Percentiles rank a stretch among this genome's conserved stretches.
These are phyloP conservation scores for Vesta saturnalis DNA, from an alignment of 2,888 invertebrate genomes.

Conservation along the genomic window DNA sequence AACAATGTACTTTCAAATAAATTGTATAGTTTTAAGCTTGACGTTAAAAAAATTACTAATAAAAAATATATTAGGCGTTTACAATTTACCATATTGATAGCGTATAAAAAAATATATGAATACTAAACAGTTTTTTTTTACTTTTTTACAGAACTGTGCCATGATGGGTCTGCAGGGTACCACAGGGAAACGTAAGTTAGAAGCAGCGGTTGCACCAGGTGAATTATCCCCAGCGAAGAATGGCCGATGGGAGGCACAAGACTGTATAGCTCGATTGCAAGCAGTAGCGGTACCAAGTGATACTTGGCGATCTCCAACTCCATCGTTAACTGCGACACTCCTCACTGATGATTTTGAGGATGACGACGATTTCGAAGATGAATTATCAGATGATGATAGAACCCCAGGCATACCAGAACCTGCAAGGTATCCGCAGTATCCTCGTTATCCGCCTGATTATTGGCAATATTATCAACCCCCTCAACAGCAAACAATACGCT, in stretches of 20 bases:
- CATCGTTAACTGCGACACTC: constrained; percentile 58
- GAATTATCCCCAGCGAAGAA: constrained; percentile 66
- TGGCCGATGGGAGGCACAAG: constrained; percentile 67
- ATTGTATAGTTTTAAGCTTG: no score
- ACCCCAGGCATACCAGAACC: constrained; percentile 65
- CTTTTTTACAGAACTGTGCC: constrained; percentile 68
- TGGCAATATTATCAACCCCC: constrained; percentile 67
- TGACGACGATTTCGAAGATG: constrained; percentile 71
- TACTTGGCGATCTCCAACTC: constrained; percentile 65
- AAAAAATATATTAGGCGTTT: no score
- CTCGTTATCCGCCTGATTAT: constrained; percentile 61
- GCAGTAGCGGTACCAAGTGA: constrained; percentile 75
- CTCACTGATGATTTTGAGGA: constrained; percentile 65
- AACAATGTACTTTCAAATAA: no score
- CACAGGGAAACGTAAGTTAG: constrained; percentile 75
- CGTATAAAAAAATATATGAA: no score
- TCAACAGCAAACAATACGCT: constrained; percentile 81
- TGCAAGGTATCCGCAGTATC: constrained; percentile 54
- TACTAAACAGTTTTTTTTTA: no score
- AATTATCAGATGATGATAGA: constrained; percentile 66
- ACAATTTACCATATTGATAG: no score
- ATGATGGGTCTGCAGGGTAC: constrained; percentile 81
- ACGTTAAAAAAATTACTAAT: no score
- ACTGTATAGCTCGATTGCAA: constrained; percentile 74
- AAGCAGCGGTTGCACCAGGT: constrained; percentile 61